Evolutionary conservation across 2,113 vertebrate species (phyloP), one percentile per base, ranked within the genome.

Genomic region (Erythrolamprus reginae): DNA sequence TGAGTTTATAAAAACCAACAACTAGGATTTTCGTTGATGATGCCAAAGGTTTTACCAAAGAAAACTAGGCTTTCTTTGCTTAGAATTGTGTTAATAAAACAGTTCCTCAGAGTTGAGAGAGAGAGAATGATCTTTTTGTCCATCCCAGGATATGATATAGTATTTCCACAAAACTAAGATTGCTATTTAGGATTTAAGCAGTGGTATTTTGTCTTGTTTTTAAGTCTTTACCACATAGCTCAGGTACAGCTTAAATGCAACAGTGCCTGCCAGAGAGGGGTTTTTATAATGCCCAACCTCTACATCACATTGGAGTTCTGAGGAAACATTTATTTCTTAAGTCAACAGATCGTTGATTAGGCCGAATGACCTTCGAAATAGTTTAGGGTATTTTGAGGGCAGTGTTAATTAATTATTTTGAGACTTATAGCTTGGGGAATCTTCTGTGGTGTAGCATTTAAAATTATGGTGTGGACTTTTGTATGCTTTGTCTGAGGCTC

Each of bases 311-410:
- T 61, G 50, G 19, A 82, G 38, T 21, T 38, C 33, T 1, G n/a
- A 47, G 89, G 91, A 92, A 83, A 0, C 0, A 53, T 93, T 65
- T 90, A 33, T 89, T 89, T 88, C 51, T 61, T 47, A 50, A 53
- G 10, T 55, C 93, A 94, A 92, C 90, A 93, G 93, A 92, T 93
- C 94, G 95, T 96, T 93, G 95, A 94, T 94, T 94, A 55, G 55
- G n/a, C 90, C 88, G 88, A 92, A 88, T 90, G 90, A 94, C 93
- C 52, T 82, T 91, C 91, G 87, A 92, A 88, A 93, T 26, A 89
- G 23, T 15, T 92, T 84, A 56, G 56, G 77, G 12, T 85, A 92
- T 85, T 90, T 92, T 92, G 83, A 92, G 90, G 61, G 42, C 26
- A 21, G 17, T 95, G 90, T 92, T 93, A 92, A 90, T 91, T 52